These are phyloP conservation scores for Drosophila siamana DNA, from an alignment of 2,888 invertebrate genomes.

Conservation along the genomic window DNA sequence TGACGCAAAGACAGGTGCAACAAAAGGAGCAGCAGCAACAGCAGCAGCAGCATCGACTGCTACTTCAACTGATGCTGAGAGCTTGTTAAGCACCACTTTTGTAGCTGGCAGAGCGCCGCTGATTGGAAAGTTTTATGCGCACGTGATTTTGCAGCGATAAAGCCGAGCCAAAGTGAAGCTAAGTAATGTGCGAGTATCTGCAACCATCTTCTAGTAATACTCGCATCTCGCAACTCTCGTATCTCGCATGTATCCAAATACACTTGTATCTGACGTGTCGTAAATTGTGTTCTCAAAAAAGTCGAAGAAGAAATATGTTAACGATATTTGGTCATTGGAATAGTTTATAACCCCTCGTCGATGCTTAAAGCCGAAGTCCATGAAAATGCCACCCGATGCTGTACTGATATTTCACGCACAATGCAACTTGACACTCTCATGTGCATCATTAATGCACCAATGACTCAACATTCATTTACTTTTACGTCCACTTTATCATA, in stretches of 20 bases:
- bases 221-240: neutral
- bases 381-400: conserved; percentile 5
- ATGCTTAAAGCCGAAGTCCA: conserved; percentile 13
- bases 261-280: conserved; percentile 51
- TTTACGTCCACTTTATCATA: conserved; percentile 46
- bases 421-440: conserved; percentile 21
- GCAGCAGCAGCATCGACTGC: conserved; percentile 32
- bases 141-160: conserved; percentile 74
- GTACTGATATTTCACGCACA: conserved; percentile 22
- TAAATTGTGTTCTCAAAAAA: conserved; percentile 49
- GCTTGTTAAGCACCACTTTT: conserved; percentile 74
- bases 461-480: conserved; percentile 32
- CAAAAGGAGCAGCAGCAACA: conserved; percentile 28
- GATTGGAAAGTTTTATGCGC: conserved; percentile 80
- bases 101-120: conserved; percentile 47
- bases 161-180: conserved; percentile 42
- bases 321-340: conserved; percentile 23
- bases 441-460: conserved; percentile 43
- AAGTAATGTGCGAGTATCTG: conserved; percentile 33
- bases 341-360: conserved; percentile 2
- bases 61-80: conserved; percentile 54
- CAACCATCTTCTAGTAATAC: conserved; percentile 24
- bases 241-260: conserved; percentile 7
- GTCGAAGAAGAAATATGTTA: conserved; percentile 23
- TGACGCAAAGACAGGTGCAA: conserved; percentile 20